A percentile compares a stretch with the other conserved stretches of the same genome.
phyloP scores from a whole-genome alignment of 1,140 invertebrate genomes.

The Macrotrachela quadricornifera region DNA sequence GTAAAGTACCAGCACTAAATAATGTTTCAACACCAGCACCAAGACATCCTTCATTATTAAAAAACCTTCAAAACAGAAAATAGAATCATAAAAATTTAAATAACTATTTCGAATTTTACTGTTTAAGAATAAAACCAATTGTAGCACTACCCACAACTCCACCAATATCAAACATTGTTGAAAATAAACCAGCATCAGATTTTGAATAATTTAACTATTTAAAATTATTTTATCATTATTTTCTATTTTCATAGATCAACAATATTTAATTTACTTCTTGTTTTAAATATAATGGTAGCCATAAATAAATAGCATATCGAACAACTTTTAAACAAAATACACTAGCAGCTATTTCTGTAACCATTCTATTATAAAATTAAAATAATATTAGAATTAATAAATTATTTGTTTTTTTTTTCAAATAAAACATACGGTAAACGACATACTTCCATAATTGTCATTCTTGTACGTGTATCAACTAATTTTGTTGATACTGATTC shows the following conservation, averaged over 20 bases:
- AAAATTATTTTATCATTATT: background rate
- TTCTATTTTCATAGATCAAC: too few species aligned
- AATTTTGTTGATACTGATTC: background rate
- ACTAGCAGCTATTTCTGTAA: conserved; percentile 32
- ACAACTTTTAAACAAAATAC: conserved; percentile 36
- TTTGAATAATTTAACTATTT: conserved; percentile 29
- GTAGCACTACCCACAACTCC: conserved; percentile 32
- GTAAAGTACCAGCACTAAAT: conserved; percentile 24
- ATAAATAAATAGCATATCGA: conserved; percentile 36
- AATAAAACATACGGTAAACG: conserved; percentile 14
- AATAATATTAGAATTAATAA: background rate
- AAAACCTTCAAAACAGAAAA: conserved; percentile 19
- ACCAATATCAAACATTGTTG: conserved; percentile 35
- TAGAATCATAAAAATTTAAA: conserved; percentile 1
- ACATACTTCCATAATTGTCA: conserved; percentile 11
- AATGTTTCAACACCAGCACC: conserved; percentile 28
- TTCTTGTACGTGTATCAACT: background rate
- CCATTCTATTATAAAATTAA: conserved; percentile 17
- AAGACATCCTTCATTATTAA: conserved; percentile 23
- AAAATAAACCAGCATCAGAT: conserved; percentile 31
- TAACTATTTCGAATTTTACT: conserved; percentile 12
- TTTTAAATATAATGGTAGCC: conserved; percentile 34
- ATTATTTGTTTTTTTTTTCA: too few species aligned
- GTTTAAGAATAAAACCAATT: conserved; percentile 31
- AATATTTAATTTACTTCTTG: conserved; percentile 17